Evolutionary conservation across 1,140 invertebrate genomes (phyloP), one percentile per base, ranked within the genome.

Genomic region (Bombus huntii): DNA sequence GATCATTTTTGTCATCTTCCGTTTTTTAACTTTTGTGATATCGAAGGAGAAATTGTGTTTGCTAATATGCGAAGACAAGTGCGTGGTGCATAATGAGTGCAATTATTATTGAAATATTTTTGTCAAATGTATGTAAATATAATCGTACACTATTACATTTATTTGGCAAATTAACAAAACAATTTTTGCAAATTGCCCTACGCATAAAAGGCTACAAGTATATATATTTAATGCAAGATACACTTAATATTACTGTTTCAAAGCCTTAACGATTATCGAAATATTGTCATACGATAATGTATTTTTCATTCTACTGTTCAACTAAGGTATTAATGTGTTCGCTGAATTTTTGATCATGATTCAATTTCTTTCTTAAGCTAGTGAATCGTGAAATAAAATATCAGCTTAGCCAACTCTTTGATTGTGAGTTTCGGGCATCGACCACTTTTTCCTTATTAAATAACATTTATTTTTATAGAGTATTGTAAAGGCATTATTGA

Each of bases 101-200:
- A 90, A 91, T 90, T 88, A 84, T 83, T 75, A 80, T 86, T 39
- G 77, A 86, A 74, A 59, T 91, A 81, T 86, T 89, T 80, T 89
- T 90, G 71, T 90, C 80, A 66, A 71, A 83, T 83, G 68, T 90
- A 88, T 90, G 76, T 90, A 90, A 86, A 90, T 90, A 88, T 90
- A 83, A 85, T 53, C 76, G 44, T 74, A 85, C 3, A 31, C 75
- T 62, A 65, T 81, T 85, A 68, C 71, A 62, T 85, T 87, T 65
- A 31, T 81, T 87, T 85, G 83, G 85, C 85, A 72, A 85, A 79
- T 75, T 31, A n/a, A 85, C 62, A 80, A 76, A 74, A 62, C 47
- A 34, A 72, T 73, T 74, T 53, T 84, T 18, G 59, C 47, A 85
- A 85, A 75, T 71, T 75, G 75, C n/a, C n/a, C 74, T 82, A 65